Evolutionary conservation across 2,113 vertebrate species (phyloP), one percentile per base, ranked within the genome.

Genomic region (Phoxinus phoxinus): DNA sequence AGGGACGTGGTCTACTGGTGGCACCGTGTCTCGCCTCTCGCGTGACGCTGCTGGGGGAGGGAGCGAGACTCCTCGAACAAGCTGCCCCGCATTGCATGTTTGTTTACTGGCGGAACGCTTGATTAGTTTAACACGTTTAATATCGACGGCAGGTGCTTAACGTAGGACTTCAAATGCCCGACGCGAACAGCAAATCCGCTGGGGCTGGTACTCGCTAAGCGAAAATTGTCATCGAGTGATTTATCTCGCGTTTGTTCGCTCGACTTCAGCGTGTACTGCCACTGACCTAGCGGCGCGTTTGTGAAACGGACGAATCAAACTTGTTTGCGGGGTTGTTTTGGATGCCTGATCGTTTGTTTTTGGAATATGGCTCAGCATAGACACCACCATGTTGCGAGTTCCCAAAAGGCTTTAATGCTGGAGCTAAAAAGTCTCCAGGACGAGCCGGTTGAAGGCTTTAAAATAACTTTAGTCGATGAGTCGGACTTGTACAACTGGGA

Each of bases 401-500:
- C 98, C 6, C 97, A 98, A 92, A 99, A 99, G 89, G 97, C 97
- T 48, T 94, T 99, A 84, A 95, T 99, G 94, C 87, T 98, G 79
- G 98, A 99, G 84, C 96, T 99, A 87, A 99, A 98, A 91, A 97
- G 96, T 89, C 96, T 99, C 27, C 98, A 99, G 91, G 98, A 99
- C 90, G 97, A 99, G 86, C 98, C 97, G 15, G 97, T 99, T 71
- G 97, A 99, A 89, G 98, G 98, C 27, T 99, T 99, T 93, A 97
- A 97, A 81, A 98, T 99, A 90, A 96, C 96, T 85, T 92, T 99
- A 91, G 98, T 98, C 90, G 96, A 98, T 89, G 97, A 99, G 88
- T 96, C 97, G 61, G 98, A 98, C 71, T 91, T 99, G 84, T 99
- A 99, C 93, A 98, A 97, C 94, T 99, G 98, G 98, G 98, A 98